phyloP scores from a whole-genome alignment of 2,797 vertebrate genomes.

The Peromyscus aztecus region DNA sequence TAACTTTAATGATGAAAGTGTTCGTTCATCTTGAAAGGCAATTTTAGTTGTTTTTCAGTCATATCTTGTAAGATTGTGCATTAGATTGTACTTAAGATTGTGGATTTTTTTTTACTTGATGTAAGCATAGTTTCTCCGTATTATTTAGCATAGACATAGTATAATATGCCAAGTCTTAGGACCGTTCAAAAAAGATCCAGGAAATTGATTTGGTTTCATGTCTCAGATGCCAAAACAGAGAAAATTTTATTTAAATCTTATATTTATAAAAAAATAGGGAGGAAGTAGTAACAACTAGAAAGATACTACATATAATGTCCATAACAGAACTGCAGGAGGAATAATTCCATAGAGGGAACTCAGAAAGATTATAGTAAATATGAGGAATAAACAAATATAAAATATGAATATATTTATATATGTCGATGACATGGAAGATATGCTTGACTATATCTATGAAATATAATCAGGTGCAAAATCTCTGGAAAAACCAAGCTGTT shows the following conservation, averaged over 20 bases:
- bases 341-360: background rate
- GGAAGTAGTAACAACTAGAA: background rate
- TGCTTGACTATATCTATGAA: background rate
- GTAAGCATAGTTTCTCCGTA: background rate
- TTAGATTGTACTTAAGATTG: background rate
- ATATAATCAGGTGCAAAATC: background rate
- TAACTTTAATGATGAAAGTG: background rate
- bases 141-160: background rate
- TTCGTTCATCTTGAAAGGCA: background rate
- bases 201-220: background rate
- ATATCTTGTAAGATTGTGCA: constrained; percentile 16
- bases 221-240: background rate
- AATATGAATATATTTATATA: background rate
- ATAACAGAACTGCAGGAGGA: background rate
- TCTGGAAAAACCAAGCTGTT: background rate
- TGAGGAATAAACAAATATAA: background rate
- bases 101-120: constrained; percentile 58
- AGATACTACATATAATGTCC: background rate
- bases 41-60: background rate
- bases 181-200: background rate
- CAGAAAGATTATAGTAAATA: background rate
- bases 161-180: background rate
- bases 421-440: background rate
- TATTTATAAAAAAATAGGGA: background rate
- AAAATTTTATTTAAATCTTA: background rate